A percentile compares a stretch with the other conserved stretches of the same genome.
phyloP scores from a whole-genome alignment of 2,888 invertebrate genomes.

The Cotesia congregata region DNA sequence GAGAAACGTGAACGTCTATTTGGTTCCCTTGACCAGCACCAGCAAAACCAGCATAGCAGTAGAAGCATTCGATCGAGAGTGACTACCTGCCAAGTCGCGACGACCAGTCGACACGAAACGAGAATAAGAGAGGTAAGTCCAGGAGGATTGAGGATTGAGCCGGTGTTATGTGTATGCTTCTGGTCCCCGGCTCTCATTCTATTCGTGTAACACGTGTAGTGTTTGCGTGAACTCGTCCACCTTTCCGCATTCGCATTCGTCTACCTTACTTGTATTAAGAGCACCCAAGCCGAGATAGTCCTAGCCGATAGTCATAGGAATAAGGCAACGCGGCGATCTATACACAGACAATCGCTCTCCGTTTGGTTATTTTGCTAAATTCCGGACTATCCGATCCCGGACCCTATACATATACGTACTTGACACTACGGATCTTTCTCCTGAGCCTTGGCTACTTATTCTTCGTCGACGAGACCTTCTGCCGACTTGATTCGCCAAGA shows the following conservation, averaged over 20 bases:
- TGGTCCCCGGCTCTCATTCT: slow-evolving; percentile 58
- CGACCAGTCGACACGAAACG: slow-evolving; percentile 37
- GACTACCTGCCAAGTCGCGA: slow-evolving; percentile 52
- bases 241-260: slow-evolving; percentile 21
- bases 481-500: too few relatives aligned
- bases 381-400: background rate
- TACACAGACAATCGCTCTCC: slow-evolving; percentile 64
- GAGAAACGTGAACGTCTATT: slow-evolving; percentile 41
- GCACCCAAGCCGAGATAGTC: slow-evolving; percentile 23
- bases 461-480: background rate
- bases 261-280: background rate
- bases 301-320: slow-evolving; percentile 41
- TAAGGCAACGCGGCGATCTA: slow-evolving; percentile 65
- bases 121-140: slow-evolving; percentile 32
- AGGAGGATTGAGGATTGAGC: slow-evolving; percentile 36
- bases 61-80: slow-evolving; percentile 25
- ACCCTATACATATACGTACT: slow-evolving; percentile 28
- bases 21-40: background rate
- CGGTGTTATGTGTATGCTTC: background rate
- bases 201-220: slow-evolving; percentile 63
- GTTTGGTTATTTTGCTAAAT: slow-evolving; percentile 30
- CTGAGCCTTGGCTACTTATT: slow-evolving; percentile 24
- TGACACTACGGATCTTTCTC: slow-evolving; percentile 18
- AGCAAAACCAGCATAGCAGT: background rate
- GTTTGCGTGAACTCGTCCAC: slow-evolving; percentile 65